Evolutionary conservation across 2,113 vertebrate genomes (phyloP).

Genomic region (Trematocara unimaculatum): DNA sequence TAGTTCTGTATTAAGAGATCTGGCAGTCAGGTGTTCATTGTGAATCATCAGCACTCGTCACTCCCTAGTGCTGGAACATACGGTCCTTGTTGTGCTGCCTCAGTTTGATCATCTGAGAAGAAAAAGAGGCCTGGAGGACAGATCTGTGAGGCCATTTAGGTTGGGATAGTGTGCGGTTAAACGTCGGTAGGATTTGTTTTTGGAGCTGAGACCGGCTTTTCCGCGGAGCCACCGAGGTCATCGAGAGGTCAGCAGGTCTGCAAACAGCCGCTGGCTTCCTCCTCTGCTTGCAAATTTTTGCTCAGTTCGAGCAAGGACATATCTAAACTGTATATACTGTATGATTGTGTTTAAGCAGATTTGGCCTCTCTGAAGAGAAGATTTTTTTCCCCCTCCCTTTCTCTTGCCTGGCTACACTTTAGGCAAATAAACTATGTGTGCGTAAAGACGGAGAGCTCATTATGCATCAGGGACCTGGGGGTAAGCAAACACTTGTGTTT

Average conservation of each 20-base stretch:
- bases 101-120: neutral
- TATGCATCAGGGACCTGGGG: neutral
- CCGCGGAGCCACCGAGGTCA: slow-evolving; percentile 61
- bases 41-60: neutral
- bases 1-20: neutral
- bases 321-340: neutral
- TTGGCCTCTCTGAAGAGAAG: neutral
- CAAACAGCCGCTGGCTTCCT: neutral
- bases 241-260: slow-evolving; percentile 64
- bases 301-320: neutral
- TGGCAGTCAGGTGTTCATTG: neutral
- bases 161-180: neutral
- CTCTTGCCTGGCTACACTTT: neutral
- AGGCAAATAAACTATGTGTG: neutral
- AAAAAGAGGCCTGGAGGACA: neutral
- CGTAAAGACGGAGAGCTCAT: slow-evolving; percentile 25
- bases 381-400: neutral
- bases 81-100: neutral
- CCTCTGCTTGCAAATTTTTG: neutral
- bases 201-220: slow-evolving; percentile 41
- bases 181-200: slow-evolving; percentile 44
- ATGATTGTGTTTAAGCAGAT: neutral
- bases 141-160: neutral
- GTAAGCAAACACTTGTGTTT: neutral
- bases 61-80: neutral